A percentile compares a stretch with the other conserved stretches of the same genome.
Evolutionary conservation across 2,888 invertebrate genomes (phyloP).

Genomic region (Microplitis manilae): DNA sequence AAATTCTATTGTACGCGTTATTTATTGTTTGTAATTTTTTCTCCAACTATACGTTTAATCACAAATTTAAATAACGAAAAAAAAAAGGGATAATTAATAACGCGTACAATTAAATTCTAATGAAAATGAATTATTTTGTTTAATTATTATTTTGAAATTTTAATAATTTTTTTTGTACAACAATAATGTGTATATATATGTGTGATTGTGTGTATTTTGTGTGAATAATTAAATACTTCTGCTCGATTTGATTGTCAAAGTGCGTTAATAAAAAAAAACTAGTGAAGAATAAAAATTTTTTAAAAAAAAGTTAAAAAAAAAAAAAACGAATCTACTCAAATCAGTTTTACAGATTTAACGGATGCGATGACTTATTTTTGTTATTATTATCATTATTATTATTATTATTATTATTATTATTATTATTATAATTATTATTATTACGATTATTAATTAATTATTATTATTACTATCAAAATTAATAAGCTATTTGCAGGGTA

Average conservation of each 20-base stretch:
- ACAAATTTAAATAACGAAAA: neutral
- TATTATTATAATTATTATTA: too few relatives aligned
- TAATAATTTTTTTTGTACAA: slow-evolving; percentile 39
- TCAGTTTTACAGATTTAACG: slow-evolving; percentile 27
- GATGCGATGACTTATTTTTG: slow-evolving; percentile 32
- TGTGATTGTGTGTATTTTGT: neutral
- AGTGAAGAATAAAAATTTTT: slow-evolving; percentile 43
- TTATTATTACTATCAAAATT: slow-evolving; percentile 1
- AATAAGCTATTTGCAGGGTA: slow-evolving; percentile 24
- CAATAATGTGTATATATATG: slow-evolving; percentile 42
- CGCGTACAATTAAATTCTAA: slow-evolving; percentile 1
- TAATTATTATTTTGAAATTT: neutral
- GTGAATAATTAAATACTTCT: slow-evolving; percentile 40
- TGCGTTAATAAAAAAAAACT: slow-evolving; percentile 26
- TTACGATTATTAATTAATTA: neutral
- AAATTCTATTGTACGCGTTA: neutral
- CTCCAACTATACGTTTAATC: neutral
- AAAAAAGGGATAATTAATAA: neutral
- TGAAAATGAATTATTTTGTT: neutral
- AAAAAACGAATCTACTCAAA: slow-evolving; percentile 22
- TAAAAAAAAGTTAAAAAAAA: slow-evolving; percentile 30
- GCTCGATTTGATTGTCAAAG: slow-evolving; percentile 38
- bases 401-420: too few relatives aligned
- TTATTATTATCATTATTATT: neutral
- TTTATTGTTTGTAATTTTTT: neutral